Percentiles rank a stretch among this genome's conserved stretches.
Conservation (phyloP, 2,888 invertebrate genomes). For the Pharmacophagus antenor region DNA sequence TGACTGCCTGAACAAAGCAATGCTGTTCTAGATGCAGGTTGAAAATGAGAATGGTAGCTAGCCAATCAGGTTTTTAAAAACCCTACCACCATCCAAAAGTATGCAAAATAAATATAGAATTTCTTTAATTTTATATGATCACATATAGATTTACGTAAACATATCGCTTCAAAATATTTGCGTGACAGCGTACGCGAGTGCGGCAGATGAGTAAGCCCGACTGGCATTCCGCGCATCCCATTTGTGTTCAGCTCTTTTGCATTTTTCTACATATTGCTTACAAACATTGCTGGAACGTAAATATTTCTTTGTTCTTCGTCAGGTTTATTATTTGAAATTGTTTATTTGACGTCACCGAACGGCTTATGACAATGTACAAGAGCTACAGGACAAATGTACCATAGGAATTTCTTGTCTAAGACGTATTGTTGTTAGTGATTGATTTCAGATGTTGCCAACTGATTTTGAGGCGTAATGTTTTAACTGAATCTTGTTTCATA, state of each 20-base stretch:
- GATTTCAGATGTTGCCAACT: neutral
- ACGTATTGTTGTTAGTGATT: constrained; percentile 8
- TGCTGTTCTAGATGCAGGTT: too few species aligned
- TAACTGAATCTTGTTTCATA: neutral
- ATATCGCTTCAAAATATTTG: constrained; percentile 34
- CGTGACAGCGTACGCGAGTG: constrained; percentile 32
- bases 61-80: too few species aligned
- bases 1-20: too few species aligned
- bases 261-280: constrained; percentile 65
- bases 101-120: too few species aligned
- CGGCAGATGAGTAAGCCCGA: constrained; percentile 39
- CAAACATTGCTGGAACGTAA: constrained; percentile 57
- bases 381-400: constrained; percentile 8
- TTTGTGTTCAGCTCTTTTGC: constrained; percentile 51
- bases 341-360: constrained; percentile 45
- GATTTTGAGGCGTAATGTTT: neutral
- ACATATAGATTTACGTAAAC: constrained; percentile 27
- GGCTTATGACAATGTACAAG: constrained; percentile 39
- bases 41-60: too few species aligned
- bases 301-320: constrained; percentile 45
- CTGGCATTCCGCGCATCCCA: constrained; percentile 48
- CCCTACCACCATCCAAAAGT: too few species aligned
- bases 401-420: constrained; percentile 13
- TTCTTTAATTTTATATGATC: too few species aligned
- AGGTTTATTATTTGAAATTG: constrained; percentile 48